Conservation (phyloP, 2,797 vertebrate genomes). For the Mus minutoides region DNA sequence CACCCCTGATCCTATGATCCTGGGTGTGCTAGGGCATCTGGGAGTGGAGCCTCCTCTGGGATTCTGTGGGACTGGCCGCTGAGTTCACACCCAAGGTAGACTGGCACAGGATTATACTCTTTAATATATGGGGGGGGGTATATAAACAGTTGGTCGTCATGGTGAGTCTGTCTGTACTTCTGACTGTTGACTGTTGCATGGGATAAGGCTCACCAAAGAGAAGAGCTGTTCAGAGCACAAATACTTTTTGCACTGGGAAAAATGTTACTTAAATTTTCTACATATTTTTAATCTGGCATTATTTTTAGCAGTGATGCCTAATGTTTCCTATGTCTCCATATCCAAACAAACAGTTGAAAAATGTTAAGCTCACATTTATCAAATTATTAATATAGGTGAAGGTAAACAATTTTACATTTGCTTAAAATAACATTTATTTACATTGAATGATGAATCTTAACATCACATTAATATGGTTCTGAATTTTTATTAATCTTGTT, state of each 20-base stretch:
- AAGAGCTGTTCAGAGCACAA: not conserved
- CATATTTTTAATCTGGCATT: not conserved
- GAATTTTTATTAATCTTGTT: not conserved
- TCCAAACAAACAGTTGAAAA: not conserved
- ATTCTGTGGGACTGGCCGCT: too few species aligned
- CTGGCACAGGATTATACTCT: too few species aligned
- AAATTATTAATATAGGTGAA: not conserved
- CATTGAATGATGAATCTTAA: not conserved
- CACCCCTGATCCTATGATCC: too few species aligned
- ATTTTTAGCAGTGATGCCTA: not conserved
- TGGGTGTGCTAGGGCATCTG: too few species aligned
- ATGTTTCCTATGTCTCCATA: not conserved
- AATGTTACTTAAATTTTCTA: not conserved
- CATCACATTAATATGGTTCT: not conserved
- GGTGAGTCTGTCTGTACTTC: not conserved
- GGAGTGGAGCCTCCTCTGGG: too few species aligned
- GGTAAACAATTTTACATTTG: not conserved
- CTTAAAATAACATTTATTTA: slow-evolving; percentile 38
- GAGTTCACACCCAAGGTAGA: too few species aligned
- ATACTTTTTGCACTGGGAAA: not conserved
- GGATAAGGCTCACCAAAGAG: too few species aligned
- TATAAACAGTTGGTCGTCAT: not conserved
- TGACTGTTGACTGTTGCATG: not conserved
- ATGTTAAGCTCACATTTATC: not conserved
- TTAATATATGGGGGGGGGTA: not conserved